Base-by-base conservation (phyloP, 2,888 invertebrate genomes). In the Leucania comma region DNA sequence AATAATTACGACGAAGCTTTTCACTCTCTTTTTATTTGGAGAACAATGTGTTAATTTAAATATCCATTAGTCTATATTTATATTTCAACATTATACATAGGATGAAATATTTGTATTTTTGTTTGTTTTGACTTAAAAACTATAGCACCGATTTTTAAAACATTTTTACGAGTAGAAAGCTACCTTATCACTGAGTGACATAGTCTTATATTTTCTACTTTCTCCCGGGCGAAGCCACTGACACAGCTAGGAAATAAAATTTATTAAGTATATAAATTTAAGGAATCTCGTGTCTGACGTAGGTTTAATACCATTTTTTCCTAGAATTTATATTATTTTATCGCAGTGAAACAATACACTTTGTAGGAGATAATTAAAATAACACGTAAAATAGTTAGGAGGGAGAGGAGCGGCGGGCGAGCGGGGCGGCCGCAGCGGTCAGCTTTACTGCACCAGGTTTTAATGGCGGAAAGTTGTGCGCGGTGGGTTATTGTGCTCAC, bases 381-480 rank as follows among this genome's bases (percentile, higher is more conserved):
- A 42, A 26, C 60, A 57, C 20, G 48, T 58, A 32, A 72, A 74
- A 50, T 61, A 6, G 53, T 80, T 75, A 42, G 32, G 14, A 9
- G 17, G 10, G 14, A 3, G 17, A 12, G 12, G 9, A 3, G 24
- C 20, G n/a, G 14, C 20, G 22, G 20, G 42, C 17, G 9, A 9
- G 14, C 51, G 46, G 24, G 22, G 42, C 24, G 26, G 50, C 68
- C 71, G 78, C 60, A 60, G 65, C 60, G 66, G 72, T 71, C 82
- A 66, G 82, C 50, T 77, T 70, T 53, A 81, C 81, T 58, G 48
- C 54, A 35, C 26, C 48, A 22, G 26, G 46, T 56, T 63, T 70
- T 77, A 78, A 78, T 72, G 53, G 56, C 35, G 20, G 29, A 71
- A 77, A 79, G 48, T 78, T 81, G 71, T 53, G 72, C 59, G 35